phyloP scores from a whole-genome alignment of 2,797 vertebrate species.

The Morelia viridis region DNA sequence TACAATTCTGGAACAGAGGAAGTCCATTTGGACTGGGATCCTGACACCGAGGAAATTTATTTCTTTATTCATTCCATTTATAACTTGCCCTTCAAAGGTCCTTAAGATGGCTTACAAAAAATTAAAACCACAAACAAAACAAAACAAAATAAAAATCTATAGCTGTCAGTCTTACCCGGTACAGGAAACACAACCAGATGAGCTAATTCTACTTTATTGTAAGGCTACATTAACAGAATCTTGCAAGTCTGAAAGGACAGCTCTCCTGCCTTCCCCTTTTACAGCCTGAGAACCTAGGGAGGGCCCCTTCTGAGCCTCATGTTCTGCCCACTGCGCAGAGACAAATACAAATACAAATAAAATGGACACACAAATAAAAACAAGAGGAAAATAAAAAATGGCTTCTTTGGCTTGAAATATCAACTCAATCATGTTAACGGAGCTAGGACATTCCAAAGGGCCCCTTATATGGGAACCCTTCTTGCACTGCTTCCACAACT shows the following conservation, averaged over 20 bases:
- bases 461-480: neutral
- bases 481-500: neutral
- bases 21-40: neutral
- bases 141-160: neutral
- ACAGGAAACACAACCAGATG: too few relatives aligned
- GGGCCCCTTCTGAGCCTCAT: too few relatives aligned
- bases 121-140: neutral
- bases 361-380: neutral
- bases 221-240: too few relatives aligned
- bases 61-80: neutral
- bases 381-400: neutral
- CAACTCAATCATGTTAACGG: neutral
- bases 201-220: too few relatives aligned
- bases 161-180: too few relatives aligned
- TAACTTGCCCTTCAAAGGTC: neutral
- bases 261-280: too few relatives aligned
- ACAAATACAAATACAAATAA: neutral
- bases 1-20: neutral
- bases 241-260: too few relatives aligned
- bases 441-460: neutral
- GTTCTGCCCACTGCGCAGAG: too few relatives aligned
- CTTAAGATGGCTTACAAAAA: neutral
- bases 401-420: neutral
- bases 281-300: too few relatives aligned
- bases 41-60: neutral